These are phyloP conservation scores for Sandelia bainsii DNA, from an alignment of 2,797 vertebrate genomes.

Conservation along the genomic window DNA sequence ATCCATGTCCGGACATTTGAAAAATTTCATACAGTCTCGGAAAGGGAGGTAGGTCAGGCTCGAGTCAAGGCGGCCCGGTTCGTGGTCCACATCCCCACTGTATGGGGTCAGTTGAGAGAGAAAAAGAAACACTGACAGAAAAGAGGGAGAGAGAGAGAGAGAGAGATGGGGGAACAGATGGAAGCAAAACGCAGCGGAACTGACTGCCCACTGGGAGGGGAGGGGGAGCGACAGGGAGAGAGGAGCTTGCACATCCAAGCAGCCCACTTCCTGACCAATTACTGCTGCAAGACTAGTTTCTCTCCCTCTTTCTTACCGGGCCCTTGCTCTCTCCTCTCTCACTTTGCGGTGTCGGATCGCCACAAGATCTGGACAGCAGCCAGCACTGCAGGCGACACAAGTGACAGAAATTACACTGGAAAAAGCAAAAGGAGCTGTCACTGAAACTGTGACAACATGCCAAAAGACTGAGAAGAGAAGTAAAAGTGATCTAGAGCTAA, in stretches of 20 bases:
- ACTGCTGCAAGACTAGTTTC: constrained; percentile 74
- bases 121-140: constrained; percentile 65
- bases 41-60: constrained; percentile 35
- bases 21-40: constrained; percentile 31
- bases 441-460: constrained; percentile 42
- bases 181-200: constrained; percentile 67
- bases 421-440: constrained; percentile 42
- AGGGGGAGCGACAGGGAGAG: constrained; percentile 51
- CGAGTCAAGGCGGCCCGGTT: constrained; percentile 54
- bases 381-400: constrained; percentile 71
- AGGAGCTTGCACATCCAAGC: constrained; percentile 69
- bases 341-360: constrained; percentile 40
- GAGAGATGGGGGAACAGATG: constrained; percentile 65
- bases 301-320: constrained; percentile 42
- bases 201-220: constrained; percentile 74
- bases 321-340: constrained; percentile 48
- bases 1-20: constrained; percentile 77
- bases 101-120: constrained; percentile 76
- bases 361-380: constrained; percentile 69
- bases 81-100: constrained; percentile 75
- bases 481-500: constrained; percentile 19
- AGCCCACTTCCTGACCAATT: constrained; percentile 82
- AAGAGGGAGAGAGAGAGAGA: constrained; percentile 31
- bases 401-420: constrained; percentile 55
- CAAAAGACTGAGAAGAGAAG: constrained; percentile 15